Percentiles rank a stretch among this genome's conserved stretches.
phyloP scores from a whole-genome alignment of 1,140 invertebrate species.

The Leptoteleia sp. region DNA sequence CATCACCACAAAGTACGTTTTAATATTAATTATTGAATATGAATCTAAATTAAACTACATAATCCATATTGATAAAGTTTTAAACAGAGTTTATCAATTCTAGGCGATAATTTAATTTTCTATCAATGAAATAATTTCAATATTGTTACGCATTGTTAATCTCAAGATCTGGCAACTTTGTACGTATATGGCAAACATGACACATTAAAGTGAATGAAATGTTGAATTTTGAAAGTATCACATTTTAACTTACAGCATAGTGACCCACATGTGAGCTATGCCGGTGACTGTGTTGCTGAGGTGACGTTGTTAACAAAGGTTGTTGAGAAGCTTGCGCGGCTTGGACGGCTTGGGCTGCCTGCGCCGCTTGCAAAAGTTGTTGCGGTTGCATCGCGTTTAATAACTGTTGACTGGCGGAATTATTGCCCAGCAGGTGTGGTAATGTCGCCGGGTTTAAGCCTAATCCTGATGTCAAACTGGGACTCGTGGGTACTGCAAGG shows the following conservation, averaged over 20 bases:
- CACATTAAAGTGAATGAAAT: no score
- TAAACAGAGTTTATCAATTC: no score
- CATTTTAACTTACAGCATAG: conserved; percentile 74
- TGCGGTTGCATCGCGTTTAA: conserved; percentile 85
- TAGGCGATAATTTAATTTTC: no score
- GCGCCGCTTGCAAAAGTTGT: conserved; percentile 79
- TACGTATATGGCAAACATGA: no score
- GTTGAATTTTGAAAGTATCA: neutral
- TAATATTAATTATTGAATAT: no score
- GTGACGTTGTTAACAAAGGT: conserved; percentile 80
- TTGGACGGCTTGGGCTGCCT: conserved; percentile 75
- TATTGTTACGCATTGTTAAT: no score
- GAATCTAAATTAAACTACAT: no score
- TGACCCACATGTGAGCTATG: conserved; percentile 79
- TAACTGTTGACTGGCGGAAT: conserved; percentile 84
- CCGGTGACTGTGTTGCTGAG: conserved; percentile 78
- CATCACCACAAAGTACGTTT: no score
- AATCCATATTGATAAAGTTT: no score
- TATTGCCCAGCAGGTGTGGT: conserved; percentile 86
- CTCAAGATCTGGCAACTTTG: no score
- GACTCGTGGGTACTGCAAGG: conserved; percentile 79
- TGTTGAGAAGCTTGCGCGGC: conserved; percentile 78
- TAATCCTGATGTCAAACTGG: conserved; percentile 78
- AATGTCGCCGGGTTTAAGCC: conserved; percentile 84
- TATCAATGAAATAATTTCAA: no score